Base-by-base conservation (phyloP, 2,888 invertebrate species). In the Beris morrisii region DNA sequence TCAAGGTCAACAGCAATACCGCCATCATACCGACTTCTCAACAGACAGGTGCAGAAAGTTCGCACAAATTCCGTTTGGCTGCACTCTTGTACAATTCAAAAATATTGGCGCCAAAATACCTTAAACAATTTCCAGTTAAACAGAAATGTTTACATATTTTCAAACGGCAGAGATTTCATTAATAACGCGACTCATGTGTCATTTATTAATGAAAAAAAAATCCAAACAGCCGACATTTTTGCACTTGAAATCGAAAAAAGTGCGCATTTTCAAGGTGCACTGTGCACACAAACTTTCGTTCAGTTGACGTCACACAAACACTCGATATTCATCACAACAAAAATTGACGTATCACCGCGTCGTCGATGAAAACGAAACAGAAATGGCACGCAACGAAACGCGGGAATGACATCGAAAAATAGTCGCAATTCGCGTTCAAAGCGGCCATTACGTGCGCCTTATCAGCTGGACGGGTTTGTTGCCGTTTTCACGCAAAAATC, bases 371-470 rank as follows among this genome's bases (percentile, higher is more conserved):
- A n/a, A 6, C n/a, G 6, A 13, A 48, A 12, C 15, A 6, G n/a
- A 13, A 13, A 48, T 48, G 15, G 38, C 38, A 6, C 5, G 52
- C 5, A 53, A 54, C 28, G 54, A n/a, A 54, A 53, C 44, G 28
- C 5, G 3, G 28, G 28, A 2, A 11, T n/a, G n/a, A 22, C 9
- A 12, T 13, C 22, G n/a, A 32, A 45, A 57, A 64, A 57, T 58
- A 67, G 59, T 67, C 64, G 54, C 48, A 48, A 45, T 38, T 67
- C 43, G 64, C 52, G 50, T 50, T 67, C 67, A 64, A 55, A 55
- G 67, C 64, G 59, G 64, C 57, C 59, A 67, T 64, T 56, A 64
- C 64, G 54, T 53, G 28, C 44, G 28, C 30, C 54, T 64, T 64
- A 38, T 61, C 61, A 61, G 52, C 61, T 61, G 61, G 38, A 3